Percentiles rank a stretch among this genome's conserved stretches.
These are phyloP conservation scores for Panorpa germanica DNA, from an alignment of 2,888 invertebrate species.

Conservation along the genomic window DNA sequence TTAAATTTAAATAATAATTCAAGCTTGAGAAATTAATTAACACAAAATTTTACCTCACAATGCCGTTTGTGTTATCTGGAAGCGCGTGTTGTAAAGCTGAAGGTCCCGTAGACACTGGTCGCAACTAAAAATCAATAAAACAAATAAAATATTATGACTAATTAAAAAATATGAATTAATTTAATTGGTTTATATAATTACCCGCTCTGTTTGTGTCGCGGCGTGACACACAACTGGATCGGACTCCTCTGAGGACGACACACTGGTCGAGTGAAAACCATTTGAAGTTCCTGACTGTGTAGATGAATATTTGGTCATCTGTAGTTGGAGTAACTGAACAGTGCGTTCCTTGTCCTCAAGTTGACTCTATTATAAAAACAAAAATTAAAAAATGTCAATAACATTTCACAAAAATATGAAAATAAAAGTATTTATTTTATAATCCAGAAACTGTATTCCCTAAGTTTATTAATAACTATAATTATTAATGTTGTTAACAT, in stretches of 20 bases:
- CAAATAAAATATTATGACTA: not conserved
- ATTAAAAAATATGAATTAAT: not conserved
- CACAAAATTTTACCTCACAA: conserved; percentile 20
- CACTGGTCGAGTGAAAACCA: too few species aligned
- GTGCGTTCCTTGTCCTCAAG: conserved; percentile 71
- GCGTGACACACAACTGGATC: conserved; percentile 55
- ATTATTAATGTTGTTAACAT: too few species aligned
- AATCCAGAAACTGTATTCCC: conserved; percentile 1
- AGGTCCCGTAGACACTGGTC: conserved; percentile 24
- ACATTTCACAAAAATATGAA: conserved; percentile 10
- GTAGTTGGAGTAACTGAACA: conserved; percentile 60
- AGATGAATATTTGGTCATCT: conserved; percentile 45
- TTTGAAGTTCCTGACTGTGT: too few species aligned
- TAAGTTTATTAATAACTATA: too few species aligned
- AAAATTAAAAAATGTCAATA: conserved; percentile 8
- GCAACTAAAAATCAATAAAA: conserved; percentile 18
- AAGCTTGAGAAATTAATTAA: conserved; percentile 6
- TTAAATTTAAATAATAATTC: conserved; percentile 2
- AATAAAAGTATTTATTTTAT: conserved; percentile 11
- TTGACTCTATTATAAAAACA: conserved; percentile 38
- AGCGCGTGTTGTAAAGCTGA: too few species aligned
- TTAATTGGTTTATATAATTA: conserved; percentile 20
- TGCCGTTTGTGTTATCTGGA: too few species aligned
- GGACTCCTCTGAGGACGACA: too few species aligned
- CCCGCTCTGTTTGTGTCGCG: conserved; percentile 76